Base-by-base conservation (phyloP, 2,888 invertebrate genomes). In the Sinopyrophorus schimmeli region DNA sequence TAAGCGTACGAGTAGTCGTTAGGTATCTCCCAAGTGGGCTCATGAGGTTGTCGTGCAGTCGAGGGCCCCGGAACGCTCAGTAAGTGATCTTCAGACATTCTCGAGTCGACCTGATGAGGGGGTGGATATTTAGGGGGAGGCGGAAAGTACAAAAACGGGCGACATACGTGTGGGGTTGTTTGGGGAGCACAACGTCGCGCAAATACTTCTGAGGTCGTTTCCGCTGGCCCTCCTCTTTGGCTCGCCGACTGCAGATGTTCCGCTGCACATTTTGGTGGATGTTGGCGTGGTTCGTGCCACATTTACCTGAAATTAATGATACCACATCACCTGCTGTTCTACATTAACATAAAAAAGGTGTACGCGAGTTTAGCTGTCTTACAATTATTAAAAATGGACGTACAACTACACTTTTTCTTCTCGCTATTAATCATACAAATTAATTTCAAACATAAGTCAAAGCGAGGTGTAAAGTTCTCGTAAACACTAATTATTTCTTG, bases 1-100 rank as follows among this genome's bases (percentile, higher is more conserved):
- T 90, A 90, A 11, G 89, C 89, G 70, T 90, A 90, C 7, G 89
- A 87, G 73, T 90, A 90, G 67, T 89, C 89, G 58, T 75, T 75
- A 32, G 70, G 69, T 46, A 64, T 51, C 27, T 68, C 68, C 54
- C 63, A 62, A 47, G 57, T 57, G 44, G 55, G 53, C 48, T 50
- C 55, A 27, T 57, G 57, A 15, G 61, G 63, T 34, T 57, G 61
- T 47, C 57, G 56, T 52, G 66, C 61, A 48, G 63, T 67, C 20
- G 69, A 70, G 43, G 65, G 62, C 16, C 65, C 63, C 27, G 65
- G 63, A n/a, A 64, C 62, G 50, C 65, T 63, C 48, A 67, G 61
- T 51, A 65, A 62, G 49, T 68, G 70, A 47, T 69, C 68, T 48
- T 67, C 61, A 55, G 60, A 58, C 69, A 71, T 68, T 59, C 59